Evolutionary conservation across 2,888 invertebrate species (phyloP).

Genomic region (Lasius platythorax): DNA sequence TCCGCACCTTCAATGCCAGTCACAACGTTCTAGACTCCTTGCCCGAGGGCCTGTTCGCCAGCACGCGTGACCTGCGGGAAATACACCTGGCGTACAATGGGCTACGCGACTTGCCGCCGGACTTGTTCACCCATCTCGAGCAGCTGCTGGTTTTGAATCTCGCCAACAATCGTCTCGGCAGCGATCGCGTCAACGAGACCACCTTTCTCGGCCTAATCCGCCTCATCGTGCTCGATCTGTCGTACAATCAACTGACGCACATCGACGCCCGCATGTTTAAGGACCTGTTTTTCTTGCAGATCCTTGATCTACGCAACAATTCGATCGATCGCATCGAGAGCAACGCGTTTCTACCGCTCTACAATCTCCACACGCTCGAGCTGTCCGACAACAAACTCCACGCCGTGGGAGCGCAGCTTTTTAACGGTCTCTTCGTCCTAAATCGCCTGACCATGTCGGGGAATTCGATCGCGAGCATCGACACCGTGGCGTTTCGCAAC

Average conservation of each 20-base stretch:
- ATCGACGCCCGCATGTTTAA: slow-evolving; percentile 95
- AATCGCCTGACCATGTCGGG: slow-evolving; percentile 95
- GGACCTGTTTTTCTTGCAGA: slow-evolving; percentile 94
- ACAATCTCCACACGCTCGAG: slow-evolving; percentile 96
- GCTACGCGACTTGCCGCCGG: slow-evolving; percentile 93
- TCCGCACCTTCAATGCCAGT: slow-evolving; percentile 94
- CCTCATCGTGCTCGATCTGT: slow-evolving; percentile 93
- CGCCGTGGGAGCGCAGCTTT: slow-evolving; percentile 92
- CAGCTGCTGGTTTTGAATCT: slow-evolving; percentile 94
- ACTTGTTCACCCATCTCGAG: slow-evolving; percentile 93
- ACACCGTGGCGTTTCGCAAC: slow-evolving; percentile 94
- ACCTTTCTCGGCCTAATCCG: slow-evolving; percentile 95
- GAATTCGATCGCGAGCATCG: slow-evolving; percentile 93
- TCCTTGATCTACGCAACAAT: slow-evolving; percentile 94
- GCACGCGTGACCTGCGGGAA: slow-evolving; percentile 93
- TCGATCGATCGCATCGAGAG: slow-evolving; percentile 96
- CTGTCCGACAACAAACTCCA: slow-evolving; percentile 95
- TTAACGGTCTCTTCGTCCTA: slow-evolving; percentile 94
- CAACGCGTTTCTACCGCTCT: slow-evolving; percentile 94
- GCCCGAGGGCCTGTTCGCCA: slow-evolving; percentile 93
- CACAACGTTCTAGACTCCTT: slow-evolving; percentile 93
- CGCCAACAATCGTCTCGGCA: slow-evolving; percentile 94
- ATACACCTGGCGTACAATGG: slow-evolving; percentile 95
- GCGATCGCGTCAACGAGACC: slow-evolving; percentile 93
- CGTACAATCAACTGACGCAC: slow-evolving; percentile 94